Base-by-base conservation (phyloP, 1,140 invertebrate species). In the Drosophila sproati region DNA sequence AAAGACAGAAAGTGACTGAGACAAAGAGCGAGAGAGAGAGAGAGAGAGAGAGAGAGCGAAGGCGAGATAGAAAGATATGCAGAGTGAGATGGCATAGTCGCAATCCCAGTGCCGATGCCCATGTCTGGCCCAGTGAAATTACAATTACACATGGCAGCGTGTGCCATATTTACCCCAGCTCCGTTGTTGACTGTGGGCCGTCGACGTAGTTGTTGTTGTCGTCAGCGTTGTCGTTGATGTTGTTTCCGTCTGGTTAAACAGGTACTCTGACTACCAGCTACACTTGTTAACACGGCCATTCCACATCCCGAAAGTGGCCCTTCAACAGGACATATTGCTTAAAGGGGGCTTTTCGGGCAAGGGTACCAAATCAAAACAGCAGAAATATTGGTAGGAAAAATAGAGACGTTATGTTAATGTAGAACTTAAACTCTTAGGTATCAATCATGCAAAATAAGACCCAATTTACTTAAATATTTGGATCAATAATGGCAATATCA, bases 111-210 rank as follows among this genome's bases (percentile, higher is more conserved):
- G 51, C 50, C 20, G 41, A 2, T 37, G 67, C 8, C 51, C 43
- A 55, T 62, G 79, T 82, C 68, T 72, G 60, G 62, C 69, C 69
- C 67, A 87, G 62, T 79, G 80, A 89, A 88, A 89, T 89, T 88
- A 88, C 83, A 87, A 88, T 88, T 88, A 83, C 62, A 77, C 62
- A 88, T 80, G 73, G 85, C 77, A 82, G 85, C 85, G 82, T 88
- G 83, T 88, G 83, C 80, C 85, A 88, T 88, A 88, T 88, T 89
- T 88, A 67, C 78, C 80, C 51, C 61, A 45, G 43, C 69, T 70
- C 45, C 37, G 48, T 31, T 34, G 47, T 20, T 41, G 54, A 63
- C 62, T 57, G 68, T 69, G 73, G 82, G 63, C 74, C 29, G 72
- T 52, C 32, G 60, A 50, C 39, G 47, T 5, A 34, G 35, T 60